Conservation (phyloP, 2,888 invertebrate genomes). For the Sycophila texana region DNA sequence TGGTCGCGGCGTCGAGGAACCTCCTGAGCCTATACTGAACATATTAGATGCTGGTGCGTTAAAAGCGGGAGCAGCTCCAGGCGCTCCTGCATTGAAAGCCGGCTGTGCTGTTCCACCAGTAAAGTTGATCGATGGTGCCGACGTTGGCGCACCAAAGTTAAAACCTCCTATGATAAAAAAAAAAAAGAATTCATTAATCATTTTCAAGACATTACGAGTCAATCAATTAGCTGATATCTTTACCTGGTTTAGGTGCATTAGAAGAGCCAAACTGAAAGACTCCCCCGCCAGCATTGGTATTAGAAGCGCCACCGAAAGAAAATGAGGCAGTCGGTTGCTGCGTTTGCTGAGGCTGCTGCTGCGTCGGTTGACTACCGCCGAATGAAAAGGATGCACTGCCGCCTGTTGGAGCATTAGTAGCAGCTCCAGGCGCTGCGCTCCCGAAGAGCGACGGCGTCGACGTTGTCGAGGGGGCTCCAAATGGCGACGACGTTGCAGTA, state of each 20-base stretch:
- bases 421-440: constrained; percentile 9
- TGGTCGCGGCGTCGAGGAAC: constrained; percentile 72
- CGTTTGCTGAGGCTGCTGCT: constrained; percentile 24
- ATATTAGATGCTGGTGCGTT: constrained; percentile 66
- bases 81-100: constrained; percentile 63
- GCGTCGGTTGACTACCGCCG: constrained; percentile 55
- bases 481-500: constrained; percentile 48
- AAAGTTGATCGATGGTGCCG: constrained; percentile 67
- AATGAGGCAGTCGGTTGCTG: constrained; percentile 50
- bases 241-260: constrained; percentile 63
- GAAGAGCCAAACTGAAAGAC: constrained; percentile 67
- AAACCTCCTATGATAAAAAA: constrained; percentile 63
- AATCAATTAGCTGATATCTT: not conserved
- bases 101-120: constrained; percentile 61
- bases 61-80: constrained; percentile 59
- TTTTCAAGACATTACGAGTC: too few relatives aligned
- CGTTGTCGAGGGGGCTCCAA: constrained; percentile 47
- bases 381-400: constrained; percentile 59
- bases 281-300: constrained; percentile 43
- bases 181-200: constrained; percentile 1
- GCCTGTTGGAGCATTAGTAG: not conserved
- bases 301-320: constrained; percentile 53
- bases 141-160: constrained; percentile 68
- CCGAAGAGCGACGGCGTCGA: constrained; percentile 30
- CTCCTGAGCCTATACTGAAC: constrained; percentile 77